A percentile compares a stretch with the other conserved stretches of the same genome.
These are phyloP conservation scores for Microcebus lehilahytsara DNA, from an alignment of 2,113 vertebrate genomes.

Conservation along the genomic window DNA sequence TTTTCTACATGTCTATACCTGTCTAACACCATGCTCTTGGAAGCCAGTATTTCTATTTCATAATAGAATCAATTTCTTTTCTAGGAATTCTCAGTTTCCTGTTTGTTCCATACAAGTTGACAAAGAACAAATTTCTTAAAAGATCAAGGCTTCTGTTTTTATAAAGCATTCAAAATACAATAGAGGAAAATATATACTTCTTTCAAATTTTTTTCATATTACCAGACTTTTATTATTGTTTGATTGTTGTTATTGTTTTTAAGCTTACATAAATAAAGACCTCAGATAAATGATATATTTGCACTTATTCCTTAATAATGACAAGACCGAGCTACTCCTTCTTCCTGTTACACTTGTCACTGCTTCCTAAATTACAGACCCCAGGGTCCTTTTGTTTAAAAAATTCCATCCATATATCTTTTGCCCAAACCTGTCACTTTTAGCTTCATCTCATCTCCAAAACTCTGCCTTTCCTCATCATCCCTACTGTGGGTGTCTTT, in stretches of 20 bases:
- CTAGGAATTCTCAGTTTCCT: neutral
- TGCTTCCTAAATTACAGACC: neutral
- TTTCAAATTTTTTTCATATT: neutral
- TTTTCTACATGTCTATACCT: slow-evolving; percentile 2
- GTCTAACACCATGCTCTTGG: neutral
- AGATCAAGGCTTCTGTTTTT: neutral
- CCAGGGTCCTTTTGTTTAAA: neutral
- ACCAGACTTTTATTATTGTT: neutral
- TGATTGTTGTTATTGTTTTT: neutral
- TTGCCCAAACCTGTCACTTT: slow-evolving; percentile 35
- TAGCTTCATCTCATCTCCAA: neutral
- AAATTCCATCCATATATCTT: neutral
- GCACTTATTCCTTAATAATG: neutral
- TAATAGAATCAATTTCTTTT: neutral
- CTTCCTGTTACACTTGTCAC: neutral
- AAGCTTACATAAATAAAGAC: neutral
- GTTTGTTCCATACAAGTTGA: neutral
- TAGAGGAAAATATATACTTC: neutral
- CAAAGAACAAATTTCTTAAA: slow-evolving; percentile 16
- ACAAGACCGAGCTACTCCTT: neutral
- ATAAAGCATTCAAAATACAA: neutral
- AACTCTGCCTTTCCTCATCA: neutral
- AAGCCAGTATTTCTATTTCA: slow-evolving; percentile 2
- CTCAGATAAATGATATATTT: neutral
- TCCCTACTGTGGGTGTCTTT: neutral